Conservation (phyloP, 2,113 vertebrate species). For the Brachirus orientalis region DNA sequence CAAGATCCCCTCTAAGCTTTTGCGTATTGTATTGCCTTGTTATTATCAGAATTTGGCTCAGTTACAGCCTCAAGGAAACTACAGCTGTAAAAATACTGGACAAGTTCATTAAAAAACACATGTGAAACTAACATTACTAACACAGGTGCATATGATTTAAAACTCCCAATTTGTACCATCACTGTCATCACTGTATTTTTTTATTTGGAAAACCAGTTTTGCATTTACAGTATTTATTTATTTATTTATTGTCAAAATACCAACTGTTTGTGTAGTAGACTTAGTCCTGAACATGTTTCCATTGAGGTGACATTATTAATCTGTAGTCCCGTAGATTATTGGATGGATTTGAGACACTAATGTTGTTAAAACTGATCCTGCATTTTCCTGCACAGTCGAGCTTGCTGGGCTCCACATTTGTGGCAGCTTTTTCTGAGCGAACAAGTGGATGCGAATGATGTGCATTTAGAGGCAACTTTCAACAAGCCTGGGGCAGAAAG, state of each 20-base stretch:
- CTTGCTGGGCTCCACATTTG: slow-evolving; percentile 40
- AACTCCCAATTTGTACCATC: too few species aligned
- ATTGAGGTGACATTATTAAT: not conserved
- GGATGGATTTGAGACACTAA: slow-evolving; percentile 1
- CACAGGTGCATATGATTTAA: too few species aligned
- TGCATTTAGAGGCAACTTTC: slow-evolving; percentile 56
- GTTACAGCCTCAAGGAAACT: not conserved
- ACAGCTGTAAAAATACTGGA: too few species aligned
- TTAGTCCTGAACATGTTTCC: not conserved
- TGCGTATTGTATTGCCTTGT: not conserved
- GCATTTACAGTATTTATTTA: too few species aligned
- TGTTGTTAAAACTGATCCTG: slow-evolving; percentile 9
- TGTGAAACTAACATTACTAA: too few species aligned
- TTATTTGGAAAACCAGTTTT: not conserved
- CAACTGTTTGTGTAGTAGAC: not conserved
- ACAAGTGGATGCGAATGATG: slow-evolving; percentile 61
- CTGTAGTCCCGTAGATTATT: not conserved
- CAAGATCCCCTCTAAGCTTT: not conserved
- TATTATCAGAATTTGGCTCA: not conserved
- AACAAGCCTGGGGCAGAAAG: slow-evolving; percentile 54
- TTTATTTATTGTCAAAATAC: not conserved
- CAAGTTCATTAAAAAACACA: too few species aligned
- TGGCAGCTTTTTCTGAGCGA: slow-evolving; percentile 35
- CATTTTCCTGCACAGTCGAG: slow-evolving; percentile 18
- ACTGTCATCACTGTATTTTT: not conserved